phyloP scores from a whole-genome alignment of 2,888 invertebrate genomes.

The Epicampocera succincta region DNA sequence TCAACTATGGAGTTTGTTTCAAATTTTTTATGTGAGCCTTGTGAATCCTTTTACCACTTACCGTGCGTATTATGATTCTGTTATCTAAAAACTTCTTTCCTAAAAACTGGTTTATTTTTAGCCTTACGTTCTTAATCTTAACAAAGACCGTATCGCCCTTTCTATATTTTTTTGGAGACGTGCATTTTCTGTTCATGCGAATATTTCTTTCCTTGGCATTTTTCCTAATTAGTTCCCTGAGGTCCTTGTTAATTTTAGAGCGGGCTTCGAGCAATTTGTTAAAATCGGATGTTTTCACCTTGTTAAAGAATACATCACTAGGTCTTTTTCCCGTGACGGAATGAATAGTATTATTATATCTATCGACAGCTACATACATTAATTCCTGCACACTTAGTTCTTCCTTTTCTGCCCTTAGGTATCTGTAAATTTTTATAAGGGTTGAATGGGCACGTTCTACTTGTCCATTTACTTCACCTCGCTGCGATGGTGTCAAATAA shows the following conservation, averaged over 20 bases:
- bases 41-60: constrained; percentile 39
- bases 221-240: neutral
- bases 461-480: constrained; percentile 66
- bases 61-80: constrained; percentile 32
- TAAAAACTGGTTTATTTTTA: constrained; percentile 33
- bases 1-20: no score
- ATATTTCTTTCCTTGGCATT: constrained; percentile 16
- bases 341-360: constrained; percentile 69
- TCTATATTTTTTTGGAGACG: constrained; percentile 13
- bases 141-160: constrained; percentile 2
- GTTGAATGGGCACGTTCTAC: constrained; percentile 68
- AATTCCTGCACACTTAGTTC: constrained; percentile 39
- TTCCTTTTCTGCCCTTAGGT: constrained; percentile 54
- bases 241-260: neutral
- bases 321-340: constrained; percentile 57
- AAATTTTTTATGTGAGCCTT: constrained; percentile 40
- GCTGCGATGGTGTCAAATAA: constrained; percentile 59
- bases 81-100: constrained; percentile 47
- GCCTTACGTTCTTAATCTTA: no score
- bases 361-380: no score
- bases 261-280: neutral
- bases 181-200: neutral
- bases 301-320: neutral
- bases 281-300: neutral
- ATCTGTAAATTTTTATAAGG: constrained; percentile 64